Percentiles rank a stretch among this genome's conserved stretches.
Evolutionary conservation across 2,797 vertebrate species (phyloP).

Genomic region (Ctenopoma kingsleyae): DNA sequence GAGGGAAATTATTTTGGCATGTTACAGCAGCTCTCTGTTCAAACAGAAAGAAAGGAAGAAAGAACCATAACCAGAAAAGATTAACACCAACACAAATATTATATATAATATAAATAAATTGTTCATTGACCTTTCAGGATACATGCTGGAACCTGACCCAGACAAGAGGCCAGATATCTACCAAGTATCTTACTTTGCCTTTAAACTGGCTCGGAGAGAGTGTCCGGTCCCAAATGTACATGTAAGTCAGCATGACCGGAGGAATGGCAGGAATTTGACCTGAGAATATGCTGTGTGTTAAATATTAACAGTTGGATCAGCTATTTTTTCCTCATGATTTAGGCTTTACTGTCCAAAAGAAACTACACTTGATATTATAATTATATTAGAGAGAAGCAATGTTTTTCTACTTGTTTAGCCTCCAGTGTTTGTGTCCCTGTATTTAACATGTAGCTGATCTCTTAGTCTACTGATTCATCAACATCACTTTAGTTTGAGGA

Average conservation of each 20-base stretch:
- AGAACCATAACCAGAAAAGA: no score
- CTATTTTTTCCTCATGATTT: not conserved
- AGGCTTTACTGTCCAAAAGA: not conserved
- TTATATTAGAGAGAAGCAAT: slow-evolving; percentile 31
- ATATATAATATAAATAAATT: not conserved
- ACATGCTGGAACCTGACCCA: slow-evolving; percentile 98
- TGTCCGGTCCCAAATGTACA: slow-evolving; percentile 92
- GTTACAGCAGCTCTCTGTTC: no score
- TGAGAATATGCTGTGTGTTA: slow-evolving; percentile 13
- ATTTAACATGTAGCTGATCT: slow-evolving; percentile 39
- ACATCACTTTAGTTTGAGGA: not conserved
- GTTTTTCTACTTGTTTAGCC: slow-evolving; percentile 37
- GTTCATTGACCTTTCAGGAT: slow-evolving; percentile 83
- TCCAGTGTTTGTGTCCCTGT: slow-evolving; percentile 22
- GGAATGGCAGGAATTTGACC: not conserved
- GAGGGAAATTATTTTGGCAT: no score
- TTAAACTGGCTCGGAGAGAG: slow-evolving; percentile 92
- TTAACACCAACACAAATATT: no score
- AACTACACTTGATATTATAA: slow-evolving; percentile 8
- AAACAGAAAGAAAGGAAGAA: no score
- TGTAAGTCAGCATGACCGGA: slow-evolving; percentile 79
- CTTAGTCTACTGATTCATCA: slow-evolving; percentile 10
- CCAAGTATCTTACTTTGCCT: slow-evolving; percentile 96
- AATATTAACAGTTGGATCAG: not conserved
- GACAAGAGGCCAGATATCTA: slow-evolving; percentile 97